Evolutionary conservation across 2,113 vertebrate genomes (phyloP).

Genomic region (Bubalus kerabau): DNA sequence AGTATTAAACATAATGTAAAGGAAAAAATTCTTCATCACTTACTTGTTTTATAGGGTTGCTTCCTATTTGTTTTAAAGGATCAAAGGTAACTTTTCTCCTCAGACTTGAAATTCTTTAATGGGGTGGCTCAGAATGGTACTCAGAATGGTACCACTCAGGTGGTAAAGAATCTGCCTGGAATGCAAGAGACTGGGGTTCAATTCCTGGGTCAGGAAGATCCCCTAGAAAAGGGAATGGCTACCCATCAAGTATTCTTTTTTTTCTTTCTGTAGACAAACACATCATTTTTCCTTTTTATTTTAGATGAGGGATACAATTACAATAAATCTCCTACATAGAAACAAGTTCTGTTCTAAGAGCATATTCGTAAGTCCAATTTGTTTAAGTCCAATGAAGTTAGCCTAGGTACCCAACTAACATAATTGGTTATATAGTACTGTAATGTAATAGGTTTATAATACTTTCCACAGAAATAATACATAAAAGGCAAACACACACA

Average conservation of each 20-base stretch:
- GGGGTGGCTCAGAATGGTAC: not conserved
- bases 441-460: not conserved
- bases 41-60: not conserved
- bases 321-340: not conserved
- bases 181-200: not conserved
- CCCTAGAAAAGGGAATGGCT: not conserved
- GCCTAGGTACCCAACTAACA: not conserved
- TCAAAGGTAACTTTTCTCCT: not conserved
- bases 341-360: not conserved
- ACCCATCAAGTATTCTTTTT: not conserved
- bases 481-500: not conserved
- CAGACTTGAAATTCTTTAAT: not conserved
- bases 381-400: not conserved
- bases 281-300: not conserved
- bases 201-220: not conserved
- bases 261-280: not conserved
- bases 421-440: not conserved
- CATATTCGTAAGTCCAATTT: not conserved
- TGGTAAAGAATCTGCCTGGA: not conserved
- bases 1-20: not conserved
- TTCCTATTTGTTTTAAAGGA: not conserved
- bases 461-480: not conserved
- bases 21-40: not conserved
- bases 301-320: not conserved
- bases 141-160: not conserved